Conservation (phyloP, 2,797 vertebrate species). For the Coregonus suidteri region DNA sequence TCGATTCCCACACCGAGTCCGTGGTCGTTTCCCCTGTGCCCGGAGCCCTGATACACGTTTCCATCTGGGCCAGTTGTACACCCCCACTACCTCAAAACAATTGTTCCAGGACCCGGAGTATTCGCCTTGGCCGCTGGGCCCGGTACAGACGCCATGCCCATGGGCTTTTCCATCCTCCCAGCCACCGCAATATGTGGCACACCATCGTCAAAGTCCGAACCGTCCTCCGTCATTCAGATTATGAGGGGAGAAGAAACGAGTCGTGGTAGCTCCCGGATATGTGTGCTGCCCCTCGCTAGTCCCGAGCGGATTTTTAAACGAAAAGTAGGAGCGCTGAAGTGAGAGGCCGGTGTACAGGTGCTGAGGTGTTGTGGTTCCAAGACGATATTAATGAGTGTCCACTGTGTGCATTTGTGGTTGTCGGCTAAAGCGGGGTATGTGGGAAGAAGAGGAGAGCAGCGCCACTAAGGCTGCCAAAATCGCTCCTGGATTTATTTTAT, state of each 20-base stretch:
- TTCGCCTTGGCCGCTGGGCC: slow-evolving; percentile 92
- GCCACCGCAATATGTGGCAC: slow-evolving; percentile 85
- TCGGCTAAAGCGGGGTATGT: slow-evolving; percentile 30
- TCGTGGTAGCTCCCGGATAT: slow-evolving; percentile 47
- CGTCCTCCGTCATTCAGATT: slow-evolving; percentile 92
- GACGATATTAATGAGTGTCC: slow-evolving; percentile 29
- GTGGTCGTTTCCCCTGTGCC: slow-evolving; percentile 91
- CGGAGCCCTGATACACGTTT: slow-evolving; percentile 90
- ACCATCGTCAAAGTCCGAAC: slow-evolving; percentile 84
- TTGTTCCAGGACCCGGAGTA: slow-evolving; percentile 91
- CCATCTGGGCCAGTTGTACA: slow-evolving; percentile 96
- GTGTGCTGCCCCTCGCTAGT: slow-evolving; percentile 29
- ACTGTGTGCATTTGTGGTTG: slow-evolving; percentile 39
- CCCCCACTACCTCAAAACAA: slow-evolving; percentile 90
- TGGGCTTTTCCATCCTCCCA: slow-evolving; percentile 92
- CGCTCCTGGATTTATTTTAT: slow-evolving; percentile 39
- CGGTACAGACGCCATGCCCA: slow-evolving; percentile 93
- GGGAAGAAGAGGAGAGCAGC: slow-evolving; percentile 39
- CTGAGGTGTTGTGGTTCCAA: slow-evolving; percentile 22
- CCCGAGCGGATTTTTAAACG: slow-evolving; percentile 14
- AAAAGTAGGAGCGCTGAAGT: slow-evolving; percentile 23
- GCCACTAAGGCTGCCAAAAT: slow-evolving; percentile 35
- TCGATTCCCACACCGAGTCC: slow-evolving; percentile 91
- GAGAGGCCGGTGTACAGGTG: slow-evolving; percentile 24
- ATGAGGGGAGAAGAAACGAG: slow-evolving; percentile 38